phyloP scores from a whole-genome alignment of 2,797 vertebrate species.

The Spondyliosoma cantharus region DNA sequence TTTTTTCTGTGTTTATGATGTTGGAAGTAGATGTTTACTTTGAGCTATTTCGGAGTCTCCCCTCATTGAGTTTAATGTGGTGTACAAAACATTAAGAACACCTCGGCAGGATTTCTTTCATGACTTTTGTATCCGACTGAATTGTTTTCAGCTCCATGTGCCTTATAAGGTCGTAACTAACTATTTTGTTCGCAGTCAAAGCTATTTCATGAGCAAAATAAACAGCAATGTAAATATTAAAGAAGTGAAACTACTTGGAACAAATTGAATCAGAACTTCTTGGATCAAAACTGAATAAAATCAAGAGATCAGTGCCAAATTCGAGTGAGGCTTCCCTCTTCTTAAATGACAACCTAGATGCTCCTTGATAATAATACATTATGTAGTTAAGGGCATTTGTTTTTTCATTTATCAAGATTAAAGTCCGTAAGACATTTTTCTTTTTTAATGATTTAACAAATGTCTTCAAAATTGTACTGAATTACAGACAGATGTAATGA shows the following conservation, averaged over 20 bases:
- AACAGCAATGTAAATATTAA: neutral
- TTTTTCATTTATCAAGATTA: too few relatives aligned
- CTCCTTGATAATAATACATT: neutral
- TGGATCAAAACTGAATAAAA: neutral
- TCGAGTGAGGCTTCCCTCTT: neutral
- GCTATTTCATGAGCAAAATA: neutral
- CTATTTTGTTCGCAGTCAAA: neutral
- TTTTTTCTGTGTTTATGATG: too few relatives aligned
- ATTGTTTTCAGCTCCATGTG: neutral
- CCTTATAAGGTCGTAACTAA: neutral
- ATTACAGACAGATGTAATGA: neutral
- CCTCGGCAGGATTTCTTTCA: neutral
- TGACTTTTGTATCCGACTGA: too few relatives aligned
- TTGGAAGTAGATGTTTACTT: too few relatives aligned
- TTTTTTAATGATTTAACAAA: neutral
- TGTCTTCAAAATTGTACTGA: neutral
- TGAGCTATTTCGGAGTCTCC: neutral
- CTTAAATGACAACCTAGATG: neutral
- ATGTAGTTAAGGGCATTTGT: too few relatives aligned
- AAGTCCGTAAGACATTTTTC: too few relatives aligned
- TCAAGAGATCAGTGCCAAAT: neutral
- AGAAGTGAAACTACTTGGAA: neutral
- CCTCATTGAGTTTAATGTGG: neutral
- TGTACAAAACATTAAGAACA: neutral
- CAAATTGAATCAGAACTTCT: neutral